Evolutionary conservation across 2,113 vertebrate genomes (phyloP).

Genomic region (Bubo blakistoni): DNA sequence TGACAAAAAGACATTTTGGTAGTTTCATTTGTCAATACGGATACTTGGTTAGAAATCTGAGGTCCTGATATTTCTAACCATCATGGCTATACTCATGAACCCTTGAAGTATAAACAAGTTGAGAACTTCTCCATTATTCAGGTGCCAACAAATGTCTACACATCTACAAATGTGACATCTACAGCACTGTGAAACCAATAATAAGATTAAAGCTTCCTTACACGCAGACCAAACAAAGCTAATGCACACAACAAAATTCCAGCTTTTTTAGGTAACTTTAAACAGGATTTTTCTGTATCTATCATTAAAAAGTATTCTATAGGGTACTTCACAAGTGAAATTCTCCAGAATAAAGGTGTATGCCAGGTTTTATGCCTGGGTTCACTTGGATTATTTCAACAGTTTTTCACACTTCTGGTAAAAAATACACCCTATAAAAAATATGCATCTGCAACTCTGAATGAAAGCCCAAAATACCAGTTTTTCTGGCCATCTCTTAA

Average conservation of each 20-base stretch:
- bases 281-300: not conserved
- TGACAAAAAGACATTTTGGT: not conserved
- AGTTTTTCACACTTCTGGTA: not conserved
- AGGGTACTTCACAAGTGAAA: not conserved
- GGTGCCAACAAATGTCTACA: not conserved
- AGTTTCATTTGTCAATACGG: not conserved
- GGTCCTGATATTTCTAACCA: not conserved
- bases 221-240: not conserved
- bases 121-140: not conserved
- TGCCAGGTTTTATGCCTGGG: not conserved
- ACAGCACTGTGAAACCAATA: not conserved
- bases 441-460: not conserved
- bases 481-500: not conserved
- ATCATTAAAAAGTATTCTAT: not conserved
- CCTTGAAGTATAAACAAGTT: not conserved
- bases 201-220: not conserved
- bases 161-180: not conserved
- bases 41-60: not conserved
- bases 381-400: not conserved
- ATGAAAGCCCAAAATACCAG: not conserved
- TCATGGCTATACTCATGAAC: not conserved
- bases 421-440: not conserved
- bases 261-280: not conserved
- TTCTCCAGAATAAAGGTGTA: not conserved
- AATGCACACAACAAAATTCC: not conserved